A percentile compares a stretch with the other conserved stretches of the same genome.
Evolutionary conservation across 2,888 invertebrate genomes (phyloP).

Genomic region (Athalia cordata): DNA sequence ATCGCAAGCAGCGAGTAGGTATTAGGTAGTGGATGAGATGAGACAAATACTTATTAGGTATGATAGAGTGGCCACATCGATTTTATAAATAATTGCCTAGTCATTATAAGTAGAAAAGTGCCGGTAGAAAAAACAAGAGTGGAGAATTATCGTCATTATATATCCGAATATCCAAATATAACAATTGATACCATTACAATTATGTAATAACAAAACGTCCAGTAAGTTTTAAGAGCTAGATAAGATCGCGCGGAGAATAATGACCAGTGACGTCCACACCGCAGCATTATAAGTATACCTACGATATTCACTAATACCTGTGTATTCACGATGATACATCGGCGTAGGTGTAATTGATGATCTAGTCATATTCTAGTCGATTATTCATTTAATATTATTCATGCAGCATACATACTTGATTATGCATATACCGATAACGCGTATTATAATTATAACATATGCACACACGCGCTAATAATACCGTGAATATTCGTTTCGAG

Average conservation of each 20-base stretch:
- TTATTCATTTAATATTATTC: conserved; percentile 37
- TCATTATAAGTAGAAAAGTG: conserved; percentile 71
- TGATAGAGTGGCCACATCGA: too few species aligned
- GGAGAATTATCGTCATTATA: conserved; percentile 33
- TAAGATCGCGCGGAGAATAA: conserved; percentile 55
- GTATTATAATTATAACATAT: too few species aligned
- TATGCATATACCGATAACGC: conserved; percentile 47
- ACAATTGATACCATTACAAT: not conserved
- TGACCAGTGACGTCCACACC: conserved; percentile 69
- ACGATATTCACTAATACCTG: too few species aligned
- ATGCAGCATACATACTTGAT: conserved; percentile 45
- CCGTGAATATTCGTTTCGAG: too few species aligned
- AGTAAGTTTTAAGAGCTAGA: conserved; percentile 69
- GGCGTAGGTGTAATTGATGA: conserved; percentile 40
- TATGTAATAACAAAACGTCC: conserved; percentile 68
- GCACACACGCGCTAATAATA: too few species aligned
- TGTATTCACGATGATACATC: too few species aligned
- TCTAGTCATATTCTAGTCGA: conserved; percentile 62
- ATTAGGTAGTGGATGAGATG: too few species aligned
- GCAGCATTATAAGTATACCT: conserved; percentile 44
- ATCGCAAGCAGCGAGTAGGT: too few species aligned
- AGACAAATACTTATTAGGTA: too few species aligned
- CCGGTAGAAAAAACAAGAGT: conserved; percentile 64
- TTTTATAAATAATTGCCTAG: too few species aligned
- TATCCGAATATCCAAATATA: conserved; percentile 5